phyloP scores from a whole-genome alignment of 2,888 invertebrate species.

The Bellardia bayeri region DNA sequence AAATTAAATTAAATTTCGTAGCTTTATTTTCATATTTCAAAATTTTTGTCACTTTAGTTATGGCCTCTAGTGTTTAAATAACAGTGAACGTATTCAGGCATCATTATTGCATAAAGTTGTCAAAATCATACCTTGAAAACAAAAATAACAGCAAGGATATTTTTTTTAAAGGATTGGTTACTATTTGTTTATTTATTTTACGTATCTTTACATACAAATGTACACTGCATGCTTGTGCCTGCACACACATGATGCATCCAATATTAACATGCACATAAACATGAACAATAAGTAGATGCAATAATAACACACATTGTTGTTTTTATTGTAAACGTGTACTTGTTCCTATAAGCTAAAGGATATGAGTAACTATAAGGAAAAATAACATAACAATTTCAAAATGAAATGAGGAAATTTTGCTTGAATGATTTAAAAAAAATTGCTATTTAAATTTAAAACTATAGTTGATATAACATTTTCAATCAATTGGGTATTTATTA shows the following conservation, averaged over 20 bases:
- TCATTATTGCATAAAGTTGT: constrained; percentile 53
- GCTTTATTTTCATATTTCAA: too few species aligned
- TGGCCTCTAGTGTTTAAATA: background rate
- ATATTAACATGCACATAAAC: constrained; percentile 12
- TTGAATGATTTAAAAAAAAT: background rate
- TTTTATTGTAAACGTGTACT: constrained; percentile 17
- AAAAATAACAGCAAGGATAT: constrained; percentile 22
- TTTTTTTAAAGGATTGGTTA: constrained; percentile 37
- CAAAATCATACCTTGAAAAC: constrained; percentile 28
- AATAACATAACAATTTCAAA: background rate
- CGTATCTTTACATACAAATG: constrained; percentile 29
- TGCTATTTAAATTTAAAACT: background rate
- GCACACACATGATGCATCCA: background rate
- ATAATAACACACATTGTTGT: constrained; percentile 37
- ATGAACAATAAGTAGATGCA: constrained; percentile 35
- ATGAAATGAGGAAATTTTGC: background rate
- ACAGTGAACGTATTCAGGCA: constrained; percentile 7
- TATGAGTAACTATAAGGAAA: background rate
- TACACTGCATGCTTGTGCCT: background rate
- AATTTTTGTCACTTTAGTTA: background rate
- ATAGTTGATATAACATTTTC: too few species aligned
- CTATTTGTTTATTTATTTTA: constrained; percentile 62
- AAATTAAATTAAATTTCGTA: too few species aligned
- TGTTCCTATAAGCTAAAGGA: background rate
- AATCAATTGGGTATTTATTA: too few species aligned